Evolutionary conservation across 1,140 invertebrate species (phyloP), one percentile per base, ranked within the genome.

Genomic region (Leptinotarsa lineolata): DNA sequence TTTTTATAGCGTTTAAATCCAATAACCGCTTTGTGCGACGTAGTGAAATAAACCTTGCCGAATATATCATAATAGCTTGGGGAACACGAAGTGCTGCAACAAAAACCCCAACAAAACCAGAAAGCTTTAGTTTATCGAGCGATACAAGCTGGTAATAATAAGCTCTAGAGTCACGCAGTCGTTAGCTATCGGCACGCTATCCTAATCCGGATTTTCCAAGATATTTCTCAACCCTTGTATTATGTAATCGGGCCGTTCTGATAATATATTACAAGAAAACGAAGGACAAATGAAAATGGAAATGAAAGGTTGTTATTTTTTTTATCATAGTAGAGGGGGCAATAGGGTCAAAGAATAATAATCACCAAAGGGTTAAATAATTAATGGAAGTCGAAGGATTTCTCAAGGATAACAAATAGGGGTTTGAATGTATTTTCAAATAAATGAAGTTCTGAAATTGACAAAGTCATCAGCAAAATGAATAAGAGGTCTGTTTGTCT

Each of bases 111-210:
- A 54, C 48, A 54, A 54, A 54, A 54, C 48, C 48, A 15, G 16
- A 54, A 54, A 54, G 48, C 48, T 54, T 54, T 54, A 54, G 48
- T 54, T 54, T 54, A 54, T 54, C 48, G 48, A 54, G 48, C 48
- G 48, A 54, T 54, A 54, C 48, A 54, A 54, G n/a, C 48, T 54
- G 48, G 48, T 54, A 54, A 54, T 54, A 54, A 15, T 54, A 54
- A 54, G 15, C 15, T 54, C 48, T 54, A 18, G 48, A 54, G 48
- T 54, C 48, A 54, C 48, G 48, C 48, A 54, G 48, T 54, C 48
- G 48, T 54, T 54, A 54, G 48, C 48, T 54, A 18, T 54, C 30
- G 48, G 48, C 48, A 54, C 48, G 48, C 48, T 18, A 54, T 18
- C 48, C 48, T 54, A 16, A 54, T 54, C 48, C 48, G 48, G 16